Conservation (phyloP, 2,888 invertebrate genomes). For the Sarcophaga variegata region DNA sequence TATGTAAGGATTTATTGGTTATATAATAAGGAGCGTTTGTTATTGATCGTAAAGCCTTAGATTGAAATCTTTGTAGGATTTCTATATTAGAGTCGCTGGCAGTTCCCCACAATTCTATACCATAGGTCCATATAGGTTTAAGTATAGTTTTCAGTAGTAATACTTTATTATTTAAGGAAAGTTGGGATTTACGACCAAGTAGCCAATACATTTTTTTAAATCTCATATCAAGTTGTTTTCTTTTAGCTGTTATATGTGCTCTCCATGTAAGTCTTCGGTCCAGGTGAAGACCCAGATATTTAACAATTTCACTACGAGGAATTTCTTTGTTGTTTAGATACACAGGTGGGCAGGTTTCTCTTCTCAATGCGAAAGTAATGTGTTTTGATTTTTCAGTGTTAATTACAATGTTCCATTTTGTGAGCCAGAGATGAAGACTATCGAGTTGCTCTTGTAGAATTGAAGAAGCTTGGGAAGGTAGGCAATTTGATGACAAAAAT, state of each 20-base stretch:
- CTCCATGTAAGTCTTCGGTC: conserved; percentile 1
- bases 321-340: background rate
- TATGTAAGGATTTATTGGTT: too few species aligned
- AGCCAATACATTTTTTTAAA: conserved; percentile 8
- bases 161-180: too few species aligned
- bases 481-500: background rate
- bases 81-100: conserved; percentile 3
- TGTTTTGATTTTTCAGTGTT: background rate
- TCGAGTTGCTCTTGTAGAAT: background rate
- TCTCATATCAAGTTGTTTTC: too few species aligned
- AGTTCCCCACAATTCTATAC: background rate
- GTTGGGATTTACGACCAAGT: background rate
- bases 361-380: background rate
- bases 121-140: background rate
- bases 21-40: too few species aligned
- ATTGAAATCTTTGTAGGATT: background rate
- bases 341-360: background rate
- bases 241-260: background rate
- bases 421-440: background rate
- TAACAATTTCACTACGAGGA: background rate
- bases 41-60: too few species aligned
- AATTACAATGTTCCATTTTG: conserved; percentile 7
- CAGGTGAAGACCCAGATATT: background rate
- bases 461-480: background rate
- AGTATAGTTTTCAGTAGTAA: too few species aligned